Conservation (phyloP, 2,888 invertebrate species). For the Bruchidius siliquastri region DNA sequence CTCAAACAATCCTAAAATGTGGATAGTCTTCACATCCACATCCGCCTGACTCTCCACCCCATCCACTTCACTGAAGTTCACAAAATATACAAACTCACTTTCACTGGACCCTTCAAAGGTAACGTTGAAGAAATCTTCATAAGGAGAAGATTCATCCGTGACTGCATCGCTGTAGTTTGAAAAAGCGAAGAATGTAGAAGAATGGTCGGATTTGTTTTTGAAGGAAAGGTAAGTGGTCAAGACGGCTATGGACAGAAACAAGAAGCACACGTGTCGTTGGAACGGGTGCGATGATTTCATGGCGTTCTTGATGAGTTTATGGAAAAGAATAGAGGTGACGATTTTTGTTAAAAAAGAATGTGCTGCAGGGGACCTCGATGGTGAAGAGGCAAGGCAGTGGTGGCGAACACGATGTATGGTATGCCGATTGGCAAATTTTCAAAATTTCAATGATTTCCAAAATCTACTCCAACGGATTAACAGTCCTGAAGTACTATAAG, state of each 20-base stretch:
- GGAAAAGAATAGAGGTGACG: not conserved
- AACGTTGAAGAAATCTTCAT: not conserved
- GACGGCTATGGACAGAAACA: conserved; percentile 31
- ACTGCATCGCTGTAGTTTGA: conserved; percentile 1
- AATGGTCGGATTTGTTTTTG: conserved; percentile 11
- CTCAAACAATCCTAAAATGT: conserved; percentile 73
- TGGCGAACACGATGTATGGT: not conserved
- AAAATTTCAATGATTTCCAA: too few relatives aligned
- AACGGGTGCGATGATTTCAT: conserved; percentile 25
- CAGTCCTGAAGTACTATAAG: too few relatives aligned
- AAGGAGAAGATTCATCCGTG: not conserved
- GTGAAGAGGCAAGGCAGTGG: not conserved
- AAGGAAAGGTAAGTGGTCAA: conserved; percentile 27
- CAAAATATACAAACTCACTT: conserved; percentile 1
- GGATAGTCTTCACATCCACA: conserved; percentile 19
- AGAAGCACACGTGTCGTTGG: conserved; percentile 33
- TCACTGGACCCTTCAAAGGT: not conserved
- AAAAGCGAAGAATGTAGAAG: not conserved
- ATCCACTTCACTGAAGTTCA: conserved; percentile 5
- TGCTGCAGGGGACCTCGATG: not conserved
- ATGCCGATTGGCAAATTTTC: too few relatives aligned
- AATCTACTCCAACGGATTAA: too few relatives aligned
- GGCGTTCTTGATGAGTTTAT: not conserved
- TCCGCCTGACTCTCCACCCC: not conserved
- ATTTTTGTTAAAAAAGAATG: not conserved